Percentiles rank a stretch among this genome's conserved stretches.
These are phyloP conservation scores for Eristalinus aeneus DNA, from an alignment of 2,888 invertebrate species.

Conservation along the genomic window DNA sequence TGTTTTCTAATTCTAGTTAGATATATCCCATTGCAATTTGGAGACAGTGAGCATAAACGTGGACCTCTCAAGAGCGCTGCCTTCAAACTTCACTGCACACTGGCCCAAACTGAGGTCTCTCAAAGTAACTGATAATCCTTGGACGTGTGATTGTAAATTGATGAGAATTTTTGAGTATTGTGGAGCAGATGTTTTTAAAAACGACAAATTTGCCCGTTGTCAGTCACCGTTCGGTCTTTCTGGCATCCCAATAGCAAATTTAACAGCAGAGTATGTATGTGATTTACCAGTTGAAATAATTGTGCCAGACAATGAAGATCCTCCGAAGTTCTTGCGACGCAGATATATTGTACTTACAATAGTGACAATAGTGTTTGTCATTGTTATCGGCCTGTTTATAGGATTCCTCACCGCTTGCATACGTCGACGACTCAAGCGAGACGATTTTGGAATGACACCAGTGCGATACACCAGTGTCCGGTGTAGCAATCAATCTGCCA, in stretches of 20 bases:
- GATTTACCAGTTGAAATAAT: slow-evolving; percentile 76
- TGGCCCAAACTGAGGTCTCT: slow-evolving; percentile 82
- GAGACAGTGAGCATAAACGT: slow-evolving; percentile 78
- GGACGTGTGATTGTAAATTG: slow-evolving; percentile 84
- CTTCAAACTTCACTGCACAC: slow-evolving; percentile 61
- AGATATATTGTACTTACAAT: slow-evolving; percentile 78
- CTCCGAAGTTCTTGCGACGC: slow-evolving; percentile 78
- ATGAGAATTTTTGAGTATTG: slow-evolving; percentile 76
- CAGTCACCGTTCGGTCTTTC: slow-evolving; percentile 77
- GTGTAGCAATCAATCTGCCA: slow-evolving; percentile 77
- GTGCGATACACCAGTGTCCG: slow-evolving; percentile 79
- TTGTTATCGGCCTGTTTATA: slow-evolving; percentile 77
- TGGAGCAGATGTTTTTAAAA: slow-evolving; percentile 72
- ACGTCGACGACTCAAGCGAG: slow-evolving; percentile 77
- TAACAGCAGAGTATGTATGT: slow-evolving; percentile 76
- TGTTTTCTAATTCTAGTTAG: slow-evolving; percentile 81
- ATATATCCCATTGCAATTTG: slow-evolving; percentile 84
- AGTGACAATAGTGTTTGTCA: slow-evolving; percentile 77
- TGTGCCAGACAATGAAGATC: slow-evolving; percentile 76
- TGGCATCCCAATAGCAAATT: slow-evolving; percentile 75
- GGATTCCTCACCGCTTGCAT: slow-evolving; percentile 78
- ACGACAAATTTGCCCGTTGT: slow-evolving; percentile 75
- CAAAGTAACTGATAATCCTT: slow-evolving; percentile 84
- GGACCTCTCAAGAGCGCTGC: slow-evolving; percentile 36
- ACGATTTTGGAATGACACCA: slow-evolving; percentile 77